phyloP scores from a whole-genome alignment of 2,888 invertebrate genomes.

The Dolichomitus sp. region DNA sequence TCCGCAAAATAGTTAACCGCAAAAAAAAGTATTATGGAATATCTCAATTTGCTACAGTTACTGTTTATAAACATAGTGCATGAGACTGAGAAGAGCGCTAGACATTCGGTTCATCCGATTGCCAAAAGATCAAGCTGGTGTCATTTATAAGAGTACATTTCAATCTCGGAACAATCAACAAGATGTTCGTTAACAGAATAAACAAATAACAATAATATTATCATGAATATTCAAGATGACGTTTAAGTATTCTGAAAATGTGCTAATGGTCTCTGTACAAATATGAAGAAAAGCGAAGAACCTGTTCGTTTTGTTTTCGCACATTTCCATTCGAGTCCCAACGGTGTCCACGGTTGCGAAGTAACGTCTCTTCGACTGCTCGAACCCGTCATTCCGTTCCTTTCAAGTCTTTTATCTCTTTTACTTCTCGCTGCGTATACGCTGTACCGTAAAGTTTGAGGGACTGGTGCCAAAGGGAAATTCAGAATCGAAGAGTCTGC shows the following conservation, averaged over 20 bases:
- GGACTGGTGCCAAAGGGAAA: constrained; percentile 58
- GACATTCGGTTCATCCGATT: no score
- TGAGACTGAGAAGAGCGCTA: no score
- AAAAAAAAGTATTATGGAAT: no score
- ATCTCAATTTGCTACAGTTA: no score
- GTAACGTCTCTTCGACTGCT: constrained; percentile 6
- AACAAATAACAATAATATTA: not conserved
- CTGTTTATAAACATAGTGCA: no score
- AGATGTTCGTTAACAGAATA: not conserved
- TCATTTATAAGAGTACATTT: no score
- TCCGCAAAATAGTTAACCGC: no score
- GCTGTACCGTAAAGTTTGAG: constrained; percentile 49
- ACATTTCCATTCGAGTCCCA: not conserved
- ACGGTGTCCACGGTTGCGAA: not conserved
- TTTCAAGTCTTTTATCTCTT: constrained; percentile 50
- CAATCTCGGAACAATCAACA: not conserved
- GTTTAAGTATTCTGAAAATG: not conserved
- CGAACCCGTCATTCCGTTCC: constrained; percentile 41
- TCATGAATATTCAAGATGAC: not conserved
- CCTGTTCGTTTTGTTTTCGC: not conserved
- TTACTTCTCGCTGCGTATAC: constrained; percentile 23
- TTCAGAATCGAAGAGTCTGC: constrained; percentile 33
- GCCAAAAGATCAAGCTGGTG: no score
- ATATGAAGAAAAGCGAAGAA: not conserved
- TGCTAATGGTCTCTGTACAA: not conserved